phyloP scores from a whole-genome alignment of 2,888 invertebrate genomes.

The Ligdia adustata region DNA sequence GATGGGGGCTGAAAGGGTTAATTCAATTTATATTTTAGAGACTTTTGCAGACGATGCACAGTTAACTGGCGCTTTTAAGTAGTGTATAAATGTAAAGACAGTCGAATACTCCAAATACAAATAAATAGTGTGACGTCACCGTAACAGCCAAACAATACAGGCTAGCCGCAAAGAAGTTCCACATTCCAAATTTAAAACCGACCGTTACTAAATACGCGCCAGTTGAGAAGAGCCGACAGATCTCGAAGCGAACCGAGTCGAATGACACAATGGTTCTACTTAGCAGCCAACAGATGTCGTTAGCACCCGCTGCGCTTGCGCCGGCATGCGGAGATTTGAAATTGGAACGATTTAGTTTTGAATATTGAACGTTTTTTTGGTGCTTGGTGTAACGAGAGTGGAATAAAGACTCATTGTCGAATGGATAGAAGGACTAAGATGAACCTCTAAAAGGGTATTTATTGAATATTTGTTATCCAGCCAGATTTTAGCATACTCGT shows the following conservation, averaged over 20 bases:
- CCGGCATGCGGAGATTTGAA: constrained; percentile 61
- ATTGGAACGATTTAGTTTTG: constrained; percentile 52
- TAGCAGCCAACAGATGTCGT: constrained; percentile 79
- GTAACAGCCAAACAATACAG: constrained; percentile 31
- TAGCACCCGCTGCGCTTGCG: constrained; percentile 72
- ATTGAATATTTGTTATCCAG: no score
- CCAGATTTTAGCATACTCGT: no score
- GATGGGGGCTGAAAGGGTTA: no score
- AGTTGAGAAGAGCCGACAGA: constrained; percentile 69
- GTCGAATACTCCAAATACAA: no score
- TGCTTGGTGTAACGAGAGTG: constrained; percentile 9
- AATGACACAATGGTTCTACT: constrained; percentile 79
- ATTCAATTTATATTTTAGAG: no score
- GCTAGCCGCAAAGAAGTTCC: constrained; percentile 57
- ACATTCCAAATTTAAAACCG: constrained; percentile 73
- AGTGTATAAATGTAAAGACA: no score
- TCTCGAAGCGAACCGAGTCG: constrained; percentile 63
- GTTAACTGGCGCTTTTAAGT: no score
- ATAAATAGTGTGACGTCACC: constrained; percentile 20
- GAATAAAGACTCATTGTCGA: not conserved
- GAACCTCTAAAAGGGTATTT: no score
- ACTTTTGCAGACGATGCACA: no score
- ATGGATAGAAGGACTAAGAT: no score
- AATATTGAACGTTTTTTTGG: constrained; percentile 26
- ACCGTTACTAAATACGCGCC: constrained; percentile 72